A percentile compares a stretch with the other conserved stretches of the same genome.
These are phyloP conservation scores for Parelbella ahira DNA, from an alignment of 2,888 invertebrate genomes.

Conservation along the genomic window DNA sequence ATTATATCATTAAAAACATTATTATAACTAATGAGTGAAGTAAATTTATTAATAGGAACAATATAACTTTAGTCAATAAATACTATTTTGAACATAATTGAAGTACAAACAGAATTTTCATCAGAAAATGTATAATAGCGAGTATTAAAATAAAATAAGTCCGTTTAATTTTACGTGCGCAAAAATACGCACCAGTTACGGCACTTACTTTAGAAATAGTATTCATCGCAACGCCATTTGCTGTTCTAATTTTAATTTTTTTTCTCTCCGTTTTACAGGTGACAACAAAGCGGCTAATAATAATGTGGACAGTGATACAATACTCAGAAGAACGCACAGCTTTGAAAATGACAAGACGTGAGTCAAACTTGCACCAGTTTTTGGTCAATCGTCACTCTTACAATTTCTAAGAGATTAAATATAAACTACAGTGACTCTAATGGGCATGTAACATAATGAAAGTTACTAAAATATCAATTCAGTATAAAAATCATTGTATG, in stretches of 20 bases:
- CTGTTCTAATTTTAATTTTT: background rate
- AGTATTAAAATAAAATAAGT: no score
- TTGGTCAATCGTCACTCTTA: background rate
- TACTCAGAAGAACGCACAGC: conserved; percentile 90
- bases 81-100: no score
- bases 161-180: no score
- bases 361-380: conserved; percentile 58
- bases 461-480: conserved; percentile 31
- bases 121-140: no score
- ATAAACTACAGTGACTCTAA: conserved; percentile 19
- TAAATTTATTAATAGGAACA: no score
- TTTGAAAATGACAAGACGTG: conserved; percentile 94
- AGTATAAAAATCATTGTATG: conserved; percentile 12
- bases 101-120: no score
- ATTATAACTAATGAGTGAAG: no score
- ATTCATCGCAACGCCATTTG: no score
- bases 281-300: conserved; percentile 77
- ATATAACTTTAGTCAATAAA: no score
- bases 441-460: conserved; percentile 33
- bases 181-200: no score
- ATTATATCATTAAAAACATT: no score
- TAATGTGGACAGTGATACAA: conserved; percentile 57
- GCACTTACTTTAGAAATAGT: no score
- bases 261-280: conserved; percentile 60
- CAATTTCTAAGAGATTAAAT: conserved; percentile 5